phyloP scores from a whole-genome alignment of 2,797 vertebrate species.

The Hoplostethus mediterraneus region DNA sequence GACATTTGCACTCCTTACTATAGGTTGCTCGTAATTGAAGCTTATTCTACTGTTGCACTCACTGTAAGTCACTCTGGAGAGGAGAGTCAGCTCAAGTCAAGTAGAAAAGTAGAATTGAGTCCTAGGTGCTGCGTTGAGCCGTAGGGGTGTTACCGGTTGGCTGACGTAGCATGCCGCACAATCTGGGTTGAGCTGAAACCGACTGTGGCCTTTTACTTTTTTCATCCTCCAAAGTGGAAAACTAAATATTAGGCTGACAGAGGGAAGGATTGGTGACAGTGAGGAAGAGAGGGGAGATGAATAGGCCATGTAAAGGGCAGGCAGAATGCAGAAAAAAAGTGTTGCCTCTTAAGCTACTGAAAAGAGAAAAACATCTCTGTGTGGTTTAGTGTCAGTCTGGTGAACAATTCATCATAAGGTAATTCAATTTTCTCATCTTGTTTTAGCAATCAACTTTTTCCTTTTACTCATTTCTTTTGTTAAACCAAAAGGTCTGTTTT shows the following conservation, averaged over 20 bases:
- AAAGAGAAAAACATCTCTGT: background rate
- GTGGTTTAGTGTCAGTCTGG: background rate
- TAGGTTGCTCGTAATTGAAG: too few relatives aligned
- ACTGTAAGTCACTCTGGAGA: too few relatives aligned
- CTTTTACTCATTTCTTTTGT: background rate
- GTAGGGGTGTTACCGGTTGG: too few relatives aligned
- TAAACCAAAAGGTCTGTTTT: background rate
- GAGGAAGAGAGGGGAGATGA: slow-evolving; percentile 6
- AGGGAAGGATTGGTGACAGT: background rate
- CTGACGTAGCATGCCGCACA: too few relatives aligned
- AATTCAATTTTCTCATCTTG: background rate
- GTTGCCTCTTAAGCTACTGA: background rate
- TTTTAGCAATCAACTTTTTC: slow-evolving; percentile 2
- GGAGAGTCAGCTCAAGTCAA: too few relatives aligned
- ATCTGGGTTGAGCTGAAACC: slow-evolving; percentile 10
- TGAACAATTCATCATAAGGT: slow-evolving; percentile 9
- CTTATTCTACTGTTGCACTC: too few relatives aligned
- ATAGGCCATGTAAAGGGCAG: slow-evolving; percentile 29
- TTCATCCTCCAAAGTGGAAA: background rate
- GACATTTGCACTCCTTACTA: too few relatives aligned
- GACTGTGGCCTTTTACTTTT: slow-evolving; percentile 23
- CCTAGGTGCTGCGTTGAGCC: too few relatives aligned
- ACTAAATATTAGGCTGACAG: background rate
- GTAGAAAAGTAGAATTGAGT: too few relatives aligned
- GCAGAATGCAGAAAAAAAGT: slow-evolving; percentile 1